Evolutionary conservation across 2,113 vertebrate species (phyloP).

Genomic region (Brienomyrus brachyistius): DNA sequence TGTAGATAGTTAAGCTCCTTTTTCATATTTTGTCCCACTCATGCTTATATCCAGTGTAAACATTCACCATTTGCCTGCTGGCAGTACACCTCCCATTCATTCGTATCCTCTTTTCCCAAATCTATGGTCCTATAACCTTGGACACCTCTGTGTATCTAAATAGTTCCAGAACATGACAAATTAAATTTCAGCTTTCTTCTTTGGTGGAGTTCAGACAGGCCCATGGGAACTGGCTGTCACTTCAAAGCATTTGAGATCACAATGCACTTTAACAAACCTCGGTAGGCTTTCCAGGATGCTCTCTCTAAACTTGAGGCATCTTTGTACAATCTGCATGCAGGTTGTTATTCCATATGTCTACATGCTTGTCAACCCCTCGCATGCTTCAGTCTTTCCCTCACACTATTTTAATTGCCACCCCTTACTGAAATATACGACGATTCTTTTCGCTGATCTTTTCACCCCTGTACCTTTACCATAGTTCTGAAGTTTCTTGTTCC

Average conservation of each 20-base stretch:
- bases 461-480: background rate
- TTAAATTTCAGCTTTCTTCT: conserved; percentile 33
- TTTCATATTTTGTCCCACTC: background rate
- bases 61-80: background rate
- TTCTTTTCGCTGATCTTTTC: background rate
- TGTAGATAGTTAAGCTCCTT: background rate
- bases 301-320: background rate
- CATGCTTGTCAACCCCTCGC: background rate
- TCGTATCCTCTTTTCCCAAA: conserved; percentile 17
- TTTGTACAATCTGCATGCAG: background rate
- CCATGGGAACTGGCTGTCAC: conserved; percentile 31
- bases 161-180: conserved; percentile 29
- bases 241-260: conserved; percentile 35
- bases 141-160: conserved; percentile 16
- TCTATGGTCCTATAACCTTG: conserved; percentile 19
- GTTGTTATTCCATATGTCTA: background rate
- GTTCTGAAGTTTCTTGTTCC: background rate
- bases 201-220: conserved; percentile 25
- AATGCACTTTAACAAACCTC: conserved; percentile 25
- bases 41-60: background rate
- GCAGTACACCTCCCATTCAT: conserved; percentile 13
- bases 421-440: background rate
- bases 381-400: background rate
- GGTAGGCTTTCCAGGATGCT: conserved; percentile 21
- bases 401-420: background rate